A percentile compares a stretch with the other conserved stretches of the same genome.
phyloP scores from a whole-genome alignment of 2,113 vertebrate species.

The Vulpes ferrilata region DNA sequence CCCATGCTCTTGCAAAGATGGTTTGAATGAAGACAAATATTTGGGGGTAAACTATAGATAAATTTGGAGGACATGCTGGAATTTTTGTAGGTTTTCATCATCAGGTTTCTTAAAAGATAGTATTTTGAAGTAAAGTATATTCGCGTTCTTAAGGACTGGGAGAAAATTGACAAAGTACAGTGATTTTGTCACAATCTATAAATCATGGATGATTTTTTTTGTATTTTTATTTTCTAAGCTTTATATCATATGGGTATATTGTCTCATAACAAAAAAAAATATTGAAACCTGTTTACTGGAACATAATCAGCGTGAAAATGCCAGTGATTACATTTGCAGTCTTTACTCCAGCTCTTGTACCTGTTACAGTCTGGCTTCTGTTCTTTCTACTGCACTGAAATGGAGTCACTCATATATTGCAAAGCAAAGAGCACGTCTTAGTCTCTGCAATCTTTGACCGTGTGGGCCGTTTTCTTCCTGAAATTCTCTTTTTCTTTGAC shows the following conservation, averaged over 20 bases:
- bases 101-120: background rate
- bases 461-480: background rate
- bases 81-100: background rate
- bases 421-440: background rate
- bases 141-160: background rate
- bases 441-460: background rate
- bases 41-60: background rate
- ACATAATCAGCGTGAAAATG: background rate
- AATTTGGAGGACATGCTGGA: background rate
- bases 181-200: background rate
- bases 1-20: background rate
- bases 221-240: slow-evolving; percentile 14
- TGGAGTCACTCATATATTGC: background rate
- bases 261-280: background rate
- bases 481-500: background rate
- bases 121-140: background rate
- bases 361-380: background rate
- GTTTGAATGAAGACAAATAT: background rate
- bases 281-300: background rate
- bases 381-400: background rate
- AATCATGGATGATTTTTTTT: background rate
- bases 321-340: background rate
- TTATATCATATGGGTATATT: background rate
- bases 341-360: background rate
- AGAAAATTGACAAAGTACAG: background rate